Conservation (phyloP, 1,140 invertebrate genomes). For the Brachionus asplanchnoidis region DNA sequence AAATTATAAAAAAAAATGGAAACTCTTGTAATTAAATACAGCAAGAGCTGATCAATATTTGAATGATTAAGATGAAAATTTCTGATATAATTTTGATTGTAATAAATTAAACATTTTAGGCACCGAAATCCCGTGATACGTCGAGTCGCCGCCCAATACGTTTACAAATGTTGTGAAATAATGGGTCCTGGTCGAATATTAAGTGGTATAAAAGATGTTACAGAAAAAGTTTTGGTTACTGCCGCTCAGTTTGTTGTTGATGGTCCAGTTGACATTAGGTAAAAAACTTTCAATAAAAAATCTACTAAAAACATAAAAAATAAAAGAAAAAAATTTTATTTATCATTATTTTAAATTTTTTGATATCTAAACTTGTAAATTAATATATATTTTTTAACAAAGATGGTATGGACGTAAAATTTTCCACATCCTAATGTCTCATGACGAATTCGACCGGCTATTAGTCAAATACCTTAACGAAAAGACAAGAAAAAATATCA, state of each 20-base stretch:
- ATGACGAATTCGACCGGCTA: slow-evolving; percentile 64
- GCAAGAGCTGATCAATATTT: too few relatives aligned
- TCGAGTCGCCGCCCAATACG: slow-evolving; percentile 70
- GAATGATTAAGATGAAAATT: too few relatives aligned
- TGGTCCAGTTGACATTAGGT: slow-evolving; percentile 77
- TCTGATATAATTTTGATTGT: not conserved
- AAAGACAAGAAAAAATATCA: slow-evolving; percentile 64
- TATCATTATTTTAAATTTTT: too few relatives aligned
- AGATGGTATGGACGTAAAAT: slow-evolving; percentile 65
- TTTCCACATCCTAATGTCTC: slow-evolving; percentile 61
- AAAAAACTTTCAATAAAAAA: slow-evolving; percentile 40
- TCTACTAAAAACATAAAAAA: not conserved
- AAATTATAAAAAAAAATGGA: too few relatives aligned
- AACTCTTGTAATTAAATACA: too few relatives aligned
- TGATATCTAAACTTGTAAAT: not conserved
- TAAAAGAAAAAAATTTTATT: not conserved
- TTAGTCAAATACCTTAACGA: slow-evolving; percentile 65
- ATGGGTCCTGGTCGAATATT: slow-evolving; percentile 71
- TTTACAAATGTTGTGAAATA: slow-evolving; percentile 65
- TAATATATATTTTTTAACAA: not conserved
- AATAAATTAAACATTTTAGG: slow-evolving; percentile 54
- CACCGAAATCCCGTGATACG: slow-evolving; percentile 81
- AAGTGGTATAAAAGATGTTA: slow-evolving; percentile 67
- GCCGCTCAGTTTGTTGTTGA: slow-evolving; percentile 77
- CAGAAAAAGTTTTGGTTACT: slow-evolving; percentile 71